These are phyloP conservation scores for Tinea trinotella DNA, from an alignment of 2,888 invertebrate species.

Conservation along the genomic window DNA sequence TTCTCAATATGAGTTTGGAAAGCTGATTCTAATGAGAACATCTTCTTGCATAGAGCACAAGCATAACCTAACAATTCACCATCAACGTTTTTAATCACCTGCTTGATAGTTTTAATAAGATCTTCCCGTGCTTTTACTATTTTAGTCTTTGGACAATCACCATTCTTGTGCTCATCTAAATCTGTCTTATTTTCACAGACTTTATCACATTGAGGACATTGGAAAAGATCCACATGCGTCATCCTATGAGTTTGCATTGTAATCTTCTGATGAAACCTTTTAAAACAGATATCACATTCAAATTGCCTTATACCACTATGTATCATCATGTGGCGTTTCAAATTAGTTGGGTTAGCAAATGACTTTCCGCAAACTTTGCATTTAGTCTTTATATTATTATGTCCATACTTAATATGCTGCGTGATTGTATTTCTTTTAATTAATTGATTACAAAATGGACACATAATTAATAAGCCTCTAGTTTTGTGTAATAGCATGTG, in stretches of 20 bases:
- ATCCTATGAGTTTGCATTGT: slow-evolving; percentile 64
- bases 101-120: slow-evolving; percentile 57
- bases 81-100: slow-evolving; percentile 50
- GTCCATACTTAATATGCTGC: slow-evolving; percentile 61
- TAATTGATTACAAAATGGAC: slow-evolving; percentile 56
- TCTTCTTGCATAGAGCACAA: slow-evolving; percentile 60
- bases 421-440: slow-evolving; percentile 53
- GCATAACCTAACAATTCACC: slow-evolving; percentile 57
- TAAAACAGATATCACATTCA: slow-evolving; percentile 60
- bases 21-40: slow-evolving; percentile 59
- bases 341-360: slow-evolving; percentile 62
- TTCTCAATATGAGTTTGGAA: slow-evolving; percentile 57
- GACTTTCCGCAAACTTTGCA: slow-evolving; percentile 57
- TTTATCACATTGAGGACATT: slow-evolving; percentile 50
- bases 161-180: slow-evolving; percentile 41
- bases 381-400: slow-evolving; percentile 55
- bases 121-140: slow-evolving; percentile 48
- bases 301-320: slow-evolving; percentile 58
- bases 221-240: slow-evolving; percentile 50
- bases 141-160: slow-evolving; percentile 43
- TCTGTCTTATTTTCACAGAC: slow-evolving; percentile 41
- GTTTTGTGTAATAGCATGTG: slow-evolving; percentile 58
- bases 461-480: slow-evolving; percentile 41
- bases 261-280: slow-evolving; percentile 61
- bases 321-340: slow-evolving; percentile 66